A percentile compares a stretch with the other conserved stretches of the same genome.
phyloP scores from a whole-genome alignment of 2,888 invertebrate species.

The Mesochorus sp. region DNA sequence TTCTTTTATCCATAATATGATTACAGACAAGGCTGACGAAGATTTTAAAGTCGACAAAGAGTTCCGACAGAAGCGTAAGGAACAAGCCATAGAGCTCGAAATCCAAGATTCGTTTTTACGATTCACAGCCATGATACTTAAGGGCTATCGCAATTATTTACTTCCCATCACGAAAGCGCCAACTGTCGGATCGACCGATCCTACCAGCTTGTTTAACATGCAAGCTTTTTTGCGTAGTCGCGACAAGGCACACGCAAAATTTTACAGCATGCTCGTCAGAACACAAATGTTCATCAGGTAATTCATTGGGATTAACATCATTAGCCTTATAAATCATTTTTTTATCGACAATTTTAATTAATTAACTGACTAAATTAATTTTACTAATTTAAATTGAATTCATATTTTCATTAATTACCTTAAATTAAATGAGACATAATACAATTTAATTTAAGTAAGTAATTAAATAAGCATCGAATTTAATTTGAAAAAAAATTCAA shows the following conservation, averaged over 20 bases:
- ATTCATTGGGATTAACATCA: not conserved
- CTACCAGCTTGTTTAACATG: constrained; percentile 96
- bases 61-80: constrained; percentile 79
- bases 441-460: too few relatives aligned
- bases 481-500: too few relatives aligned
- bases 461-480: too few relatives aligned
- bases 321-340: too few relatives aligned
- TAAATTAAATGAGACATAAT: too few relatives aligned
- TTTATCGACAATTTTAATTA: not conserved
- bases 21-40: constrained; percentile 74
- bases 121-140: constrained; percentile 96
- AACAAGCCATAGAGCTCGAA: constrained; percentile 94
- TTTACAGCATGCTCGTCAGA: constrained; percentile 93
- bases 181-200: constrained; percentile 96
- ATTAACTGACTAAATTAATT: too few relatives aligned
- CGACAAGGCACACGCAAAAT: constrained; percentile 94
- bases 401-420: too few relatives aligned
- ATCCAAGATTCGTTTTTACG: constrained; percentile 98
- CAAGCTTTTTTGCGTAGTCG: constrained; percentile 93
- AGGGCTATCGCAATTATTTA: constrained; percentile 94
- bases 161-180: constrained; percentile 97
- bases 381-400: too few relatives aligned
- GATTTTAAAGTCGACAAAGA: constrained; percentile 79
- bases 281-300: constrained; percentile 96
- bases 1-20: not conserved